A percentile compares a stretch with the other conserved stretches of the same genome.
Conservation (phyloP, 2,797 vertebrate genomes). For the Mus spretus region DNA sequence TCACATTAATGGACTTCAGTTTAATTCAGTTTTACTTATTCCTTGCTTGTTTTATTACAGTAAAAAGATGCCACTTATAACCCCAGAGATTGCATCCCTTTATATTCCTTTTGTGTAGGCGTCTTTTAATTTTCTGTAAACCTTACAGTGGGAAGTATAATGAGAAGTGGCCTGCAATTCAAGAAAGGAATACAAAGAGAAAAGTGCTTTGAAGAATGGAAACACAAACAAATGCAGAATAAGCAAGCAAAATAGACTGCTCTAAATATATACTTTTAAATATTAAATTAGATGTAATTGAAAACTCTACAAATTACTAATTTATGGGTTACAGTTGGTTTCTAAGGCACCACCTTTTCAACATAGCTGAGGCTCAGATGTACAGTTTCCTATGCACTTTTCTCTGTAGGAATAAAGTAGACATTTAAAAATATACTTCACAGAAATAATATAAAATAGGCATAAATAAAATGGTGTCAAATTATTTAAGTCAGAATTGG, state of each 20-base stretch:
- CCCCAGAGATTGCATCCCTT: slow-evolving; percentile 66
- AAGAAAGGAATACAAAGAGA: slow-evolving; percentile 55
- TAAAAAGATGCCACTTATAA: slow-evolving; percentile 68
- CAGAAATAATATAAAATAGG: slow-evolving; percentile 19
- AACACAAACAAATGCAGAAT: slow-evolving; percentile 52
- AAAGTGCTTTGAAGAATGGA: slow-evolving; percentile 62
- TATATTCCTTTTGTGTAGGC: slow-evolving; percentile 27
- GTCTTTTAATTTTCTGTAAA: slow-evolving; percentile 48
- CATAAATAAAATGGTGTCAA: neutral
- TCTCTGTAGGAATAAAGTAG: neutral
- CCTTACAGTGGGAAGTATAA: slow-evolving; percentile 57
- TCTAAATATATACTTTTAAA: neutral
- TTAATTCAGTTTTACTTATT: slow-evolving; percentile 72
- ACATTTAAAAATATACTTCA: neutral
- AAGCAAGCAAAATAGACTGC: slow-evolving; percentile 40
- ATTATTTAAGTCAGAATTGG: slow-evolving; percentile 31
- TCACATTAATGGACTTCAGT: slow-evolving; percentile 60
- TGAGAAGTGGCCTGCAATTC: slow-evolving; percentile 52
- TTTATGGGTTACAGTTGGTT: neutral
- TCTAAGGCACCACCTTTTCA: slow-evolving; percentile 28
- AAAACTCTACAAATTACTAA: slow-evolving; percentile 61
- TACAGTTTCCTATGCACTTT: neutral
- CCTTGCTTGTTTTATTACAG: slow-evolving; percentile 70
- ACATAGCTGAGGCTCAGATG: neutral
- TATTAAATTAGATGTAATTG: slow-evolving; percentile 45